Evolutionary conservation across 2,797 vertebrate species (phyloP), one percentile per base, ranked within the genome.

Genomic region (Centropyge bicolor): DNA sequence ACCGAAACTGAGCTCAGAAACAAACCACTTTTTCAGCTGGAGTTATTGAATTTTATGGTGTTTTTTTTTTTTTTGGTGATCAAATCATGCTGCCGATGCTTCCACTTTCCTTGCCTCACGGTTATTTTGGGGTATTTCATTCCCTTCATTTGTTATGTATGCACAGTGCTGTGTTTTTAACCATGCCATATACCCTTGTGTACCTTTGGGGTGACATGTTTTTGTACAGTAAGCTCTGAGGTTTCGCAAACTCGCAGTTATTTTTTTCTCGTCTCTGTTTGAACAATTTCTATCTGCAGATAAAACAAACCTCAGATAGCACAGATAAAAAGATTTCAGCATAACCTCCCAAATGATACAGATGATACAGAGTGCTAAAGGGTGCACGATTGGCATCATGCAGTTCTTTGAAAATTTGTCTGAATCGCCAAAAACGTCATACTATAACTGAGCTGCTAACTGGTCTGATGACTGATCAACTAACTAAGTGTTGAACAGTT

Each of bases 1-100:
- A 72, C 52, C 43, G 38, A 81, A 54, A 22, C 24, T 41, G 20
- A 72, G 49, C 70, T 65, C 17, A 49, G 48, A 86, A 75, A 71
- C 52, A 74, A 76, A 56, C 55, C 24, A 14, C 0, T 10, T 43
- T 41, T 69, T 51, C 24, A 69, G 52, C 9, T 56, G 16, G 31
- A 40, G 52, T 38, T 41, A 19, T n/a, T 17, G 48, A 40, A n/a
- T n/a, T 55, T 46, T 24, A 6, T 13, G 9, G 24, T 13, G 35
- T 16, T 7, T 72, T 74, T 60, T 31, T 31, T 31, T 31, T 31
- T 31, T 31, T 31, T 31, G 27, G 27, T 31, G 27, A 31, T 31
- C 27, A 31, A 31, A 31, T 31, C 27, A 31, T 79, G 51, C 38
- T 71, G 43, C 40, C 45, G 13, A 24, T 73, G 35, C n/a, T 10